Evolutionary conservation across 2,113 vertebrate species (phyloP).

Genomic region (Bubo bubo): DNA sequence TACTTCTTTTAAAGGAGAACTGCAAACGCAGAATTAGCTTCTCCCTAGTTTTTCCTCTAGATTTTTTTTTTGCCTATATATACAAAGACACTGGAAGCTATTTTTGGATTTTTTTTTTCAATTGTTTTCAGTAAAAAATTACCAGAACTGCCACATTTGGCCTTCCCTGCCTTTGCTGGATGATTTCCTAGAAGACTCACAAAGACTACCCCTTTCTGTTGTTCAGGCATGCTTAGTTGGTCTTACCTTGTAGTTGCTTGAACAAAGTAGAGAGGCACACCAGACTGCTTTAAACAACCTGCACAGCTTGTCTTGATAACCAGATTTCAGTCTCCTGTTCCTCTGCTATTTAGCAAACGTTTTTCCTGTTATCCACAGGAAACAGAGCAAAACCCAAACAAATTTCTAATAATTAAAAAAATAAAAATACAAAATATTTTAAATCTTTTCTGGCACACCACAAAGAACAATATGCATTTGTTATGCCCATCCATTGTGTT

Average conservation of each 20-base stretch:
- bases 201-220: neutral
- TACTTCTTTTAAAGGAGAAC: neutral
- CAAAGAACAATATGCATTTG: neutral
- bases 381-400: neutral
- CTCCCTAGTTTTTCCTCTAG: neutral
- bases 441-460: neutral
- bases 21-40: neutral
- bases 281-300: neutral
- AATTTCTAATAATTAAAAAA: neutral
- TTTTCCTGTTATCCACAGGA: neutral
- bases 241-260: neutral
- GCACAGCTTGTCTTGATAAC: neutral
- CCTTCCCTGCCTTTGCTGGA: neutral
- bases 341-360: neutral
- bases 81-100: neutral
- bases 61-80: neutral
- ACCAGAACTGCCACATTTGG: neutral
- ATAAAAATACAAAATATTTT: fast-evolving
- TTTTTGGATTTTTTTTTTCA: neutral
- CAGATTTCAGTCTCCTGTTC: neutral
- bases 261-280: neutral
- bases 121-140: neutral
- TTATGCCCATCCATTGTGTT: neutral
- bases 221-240: neutral
- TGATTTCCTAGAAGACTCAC: neutral